Percentiles rank a stretch among this genome's conserved stretches.
Conservation (phyloP, 2,113 vertebrate species). For the Pycnonotus jocosus region DNA sequence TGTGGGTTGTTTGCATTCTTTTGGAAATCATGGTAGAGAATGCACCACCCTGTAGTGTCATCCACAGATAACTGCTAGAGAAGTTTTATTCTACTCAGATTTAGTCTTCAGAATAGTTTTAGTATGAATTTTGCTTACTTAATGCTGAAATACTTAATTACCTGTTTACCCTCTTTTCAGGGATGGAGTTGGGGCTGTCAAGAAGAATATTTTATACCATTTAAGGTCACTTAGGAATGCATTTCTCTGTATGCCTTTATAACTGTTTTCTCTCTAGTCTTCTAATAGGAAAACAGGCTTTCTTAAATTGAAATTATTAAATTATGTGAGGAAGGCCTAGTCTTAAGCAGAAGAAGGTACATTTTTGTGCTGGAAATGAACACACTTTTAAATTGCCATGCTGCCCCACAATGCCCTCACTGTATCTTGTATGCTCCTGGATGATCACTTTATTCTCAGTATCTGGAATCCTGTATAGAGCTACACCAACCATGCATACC, state of each 20-base stretch:
- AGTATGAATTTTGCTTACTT: background rate
- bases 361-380: background rate
- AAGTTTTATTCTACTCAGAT: background rate
- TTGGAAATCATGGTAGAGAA: background rate
- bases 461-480: background rate
- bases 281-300: background rate
- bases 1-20: background rate
- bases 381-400: background rate
- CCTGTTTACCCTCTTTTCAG: background rate
- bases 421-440: background rate
- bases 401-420: background rate
- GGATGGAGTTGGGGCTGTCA: background rate
- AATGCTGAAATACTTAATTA: background rate
- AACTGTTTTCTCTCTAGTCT: background rate
- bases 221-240: background rate
- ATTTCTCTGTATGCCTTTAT: background rate
- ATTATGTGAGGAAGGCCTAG: background rate
- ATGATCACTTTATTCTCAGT: background rate
- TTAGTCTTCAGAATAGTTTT: background rate
- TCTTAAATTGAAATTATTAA: background rate
- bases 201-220: background rate
- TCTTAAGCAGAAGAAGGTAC: background rate
- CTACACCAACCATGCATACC: accelerated
- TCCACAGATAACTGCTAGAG: background rate
- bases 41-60: background rate